Evolutionary conservation across 64 coral and sea anemone species (phyloP).

Genomic region (Montipora foliosa): DNA sequence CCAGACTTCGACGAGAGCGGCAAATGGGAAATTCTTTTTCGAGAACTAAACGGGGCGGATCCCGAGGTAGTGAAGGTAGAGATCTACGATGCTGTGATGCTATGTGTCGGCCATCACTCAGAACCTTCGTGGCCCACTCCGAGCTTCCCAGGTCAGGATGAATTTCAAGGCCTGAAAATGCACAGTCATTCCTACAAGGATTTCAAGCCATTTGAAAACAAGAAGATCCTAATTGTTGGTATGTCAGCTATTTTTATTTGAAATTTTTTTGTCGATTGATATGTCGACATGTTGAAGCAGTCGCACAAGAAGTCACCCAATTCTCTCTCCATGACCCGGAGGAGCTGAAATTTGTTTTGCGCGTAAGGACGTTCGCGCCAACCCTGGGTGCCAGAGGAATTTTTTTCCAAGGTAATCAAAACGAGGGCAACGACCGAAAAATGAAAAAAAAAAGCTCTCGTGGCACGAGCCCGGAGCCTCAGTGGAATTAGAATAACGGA

Average conservation of each 20-base stretch:
- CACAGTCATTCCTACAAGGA: constrained; percentile 94
- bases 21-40: constrained; percentile 66
- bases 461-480: too few relatives aligned
- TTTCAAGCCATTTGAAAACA: constrained; percentile 82
- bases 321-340: too few relatives aligned
- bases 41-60: not conserved
- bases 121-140: constrained; percentile 70
- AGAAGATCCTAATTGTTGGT: constrained; percentile 81
- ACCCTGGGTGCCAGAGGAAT: too few relatives aligned
- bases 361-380: too few relatives aligned
- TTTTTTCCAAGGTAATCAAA: too few relatives aligned
- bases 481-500: too few relatives aligned
- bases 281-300: too few relatives aligned
- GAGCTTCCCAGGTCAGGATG: constrained; percentile 78
- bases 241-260: not conserved
- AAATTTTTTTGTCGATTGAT: too few relatives aligned
- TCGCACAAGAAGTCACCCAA: too few relatives aligned
- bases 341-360: too few relatives aligned
- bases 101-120: constrained; percentile 90
- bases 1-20: constrained; percentile 67
- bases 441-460: too few relatives aligned
- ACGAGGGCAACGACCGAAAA: too few relatives aligned
- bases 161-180: constrained; percentile 69
- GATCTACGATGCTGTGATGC: constrained; percentile 81
- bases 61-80: constrained; percentile 29